A percentile compares a stretch with the other conserved stretches of the same genome.
Evolutionary conservation across 2,113 vertebrate genomes (phyloP).

Genomic region (Platycercus adscitus): DNA sequence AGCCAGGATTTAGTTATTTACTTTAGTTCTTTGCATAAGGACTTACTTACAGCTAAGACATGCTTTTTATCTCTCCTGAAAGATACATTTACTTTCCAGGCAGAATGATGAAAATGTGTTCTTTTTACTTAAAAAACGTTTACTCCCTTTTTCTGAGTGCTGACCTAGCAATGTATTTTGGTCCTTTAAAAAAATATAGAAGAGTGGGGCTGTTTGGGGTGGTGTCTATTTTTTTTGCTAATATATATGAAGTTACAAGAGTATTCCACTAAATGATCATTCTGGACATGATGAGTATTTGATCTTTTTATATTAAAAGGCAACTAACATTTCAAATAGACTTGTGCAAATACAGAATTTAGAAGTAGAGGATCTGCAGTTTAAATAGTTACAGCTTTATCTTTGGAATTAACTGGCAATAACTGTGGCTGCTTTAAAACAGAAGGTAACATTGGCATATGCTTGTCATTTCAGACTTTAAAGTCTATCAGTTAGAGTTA

Average conservation of each 20-base stretch:
- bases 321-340: neutral
- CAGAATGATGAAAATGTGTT: constrained; percentile 45
- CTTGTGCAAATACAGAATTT: neutral
- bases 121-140: neutral
- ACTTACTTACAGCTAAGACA: constrained; percentile 33
- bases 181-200: neutral
- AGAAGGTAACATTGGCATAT: neutral
- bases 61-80: neutral
- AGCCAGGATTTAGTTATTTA: constrained; percentile 34
- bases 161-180: neutral
- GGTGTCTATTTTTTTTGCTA: neutral
- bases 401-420: neutral
- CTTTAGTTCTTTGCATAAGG: constrained; percentile 31
- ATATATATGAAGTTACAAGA: neutral
- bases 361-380: neutral
- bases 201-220: neutral
- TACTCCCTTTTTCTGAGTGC: neutral
- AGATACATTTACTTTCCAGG: constrained; percentile 32
- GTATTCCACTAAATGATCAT: neutral
- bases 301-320: neutral
- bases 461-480: neutral
- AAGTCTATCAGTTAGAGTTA: neutral
- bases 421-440: neutral
- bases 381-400: neutral
- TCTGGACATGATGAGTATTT: neutral